Percentiles rank a stretch among this genome's conserved stretches.
These are phyloP conservation scores for Nasonia oneida DNA, from an alignment of 2,888 invertebrate species.

Conservation along the genomic window DNA sequence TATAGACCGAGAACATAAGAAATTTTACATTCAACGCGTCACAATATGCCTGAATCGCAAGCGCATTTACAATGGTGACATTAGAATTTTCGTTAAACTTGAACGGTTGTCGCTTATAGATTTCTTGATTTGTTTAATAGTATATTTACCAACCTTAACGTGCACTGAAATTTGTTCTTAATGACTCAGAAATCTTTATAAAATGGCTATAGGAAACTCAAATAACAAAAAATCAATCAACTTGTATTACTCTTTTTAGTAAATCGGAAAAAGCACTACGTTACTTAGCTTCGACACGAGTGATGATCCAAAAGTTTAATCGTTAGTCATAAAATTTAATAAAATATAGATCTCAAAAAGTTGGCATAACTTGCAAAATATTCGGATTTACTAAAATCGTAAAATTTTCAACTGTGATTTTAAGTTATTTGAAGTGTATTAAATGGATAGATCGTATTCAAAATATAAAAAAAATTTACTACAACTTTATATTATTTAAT, in stretches of 20 bases:
- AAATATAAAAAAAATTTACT: too few species aligned
- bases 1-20: neutral
- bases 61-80: slow-evolving; percentile 35
- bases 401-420: slow-evolving; percentile 3
- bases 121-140: slow-evolving; percentile 5
- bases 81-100: neutral
- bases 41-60: slow-evolving; percentile 16
- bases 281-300: neutral
- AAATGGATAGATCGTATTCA: neutral
- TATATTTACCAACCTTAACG: neutral
- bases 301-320: neutral
- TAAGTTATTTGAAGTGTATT: slow-evolving; percentile 1
- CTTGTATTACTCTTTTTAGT: neutral
- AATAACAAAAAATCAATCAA: slow-evolving; percentile 11
- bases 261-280: neutral
- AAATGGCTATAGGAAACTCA: neutral
- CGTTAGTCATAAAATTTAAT: neutral
- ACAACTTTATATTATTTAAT: neutral
- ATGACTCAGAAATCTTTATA: neutral
- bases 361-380: neutral
- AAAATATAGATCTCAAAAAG: neutral
- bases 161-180: neutral
- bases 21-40: neutral
- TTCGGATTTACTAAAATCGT: slow-evolving; percentile 24
- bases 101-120: neutral